Conservation (phyloP, 2,888 invertebrate genomes). For the Meiosimyza decipiens region DNA sequence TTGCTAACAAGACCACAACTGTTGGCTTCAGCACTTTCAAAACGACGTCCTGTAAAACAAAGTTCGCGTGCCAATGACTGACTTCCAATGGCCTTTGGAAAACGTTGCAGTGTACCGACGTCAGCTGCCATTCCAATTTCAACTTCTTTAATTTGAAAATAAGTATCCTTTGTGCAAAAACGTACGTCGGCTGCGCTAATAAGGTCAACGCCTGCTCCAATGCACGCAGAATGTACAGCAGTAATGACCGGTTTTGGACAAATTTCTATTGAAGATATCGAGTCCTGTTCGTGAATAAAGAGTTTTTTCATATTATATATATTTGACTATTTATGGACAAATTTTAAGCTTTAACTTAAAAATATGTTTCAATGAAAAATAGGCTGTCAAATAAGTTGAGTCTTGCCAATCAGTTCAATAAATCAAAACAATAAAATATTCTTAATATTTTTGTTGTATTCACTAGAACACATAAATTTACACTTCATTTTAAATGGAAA, state of each 20-base stretch:
- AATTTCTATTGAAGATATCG: constrained; percentile 83
- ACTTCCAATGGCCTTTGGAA: constrained; percentile 89
- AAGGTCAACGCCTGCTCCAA: constrained; percentile 92
- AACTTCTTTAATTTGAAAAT: constrained; percentile 90
- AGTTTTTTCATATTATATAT: too few species aligned
- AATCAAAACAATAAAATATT: too few species aligned
- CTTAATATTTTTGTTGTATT: too few species aligned
- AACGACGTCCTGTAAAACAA: constrained; percentile 85
- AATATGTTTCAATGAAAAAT: too few species aligned
- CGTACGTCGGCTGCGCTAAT: constrained; percentile 92
- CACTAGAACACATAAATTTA: too few species aligned
- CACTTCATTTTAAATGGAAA: too few species aligned
- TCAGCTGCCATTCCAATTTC: constrained; percentile 93
- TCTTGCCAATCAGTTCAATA: too few species aligned
- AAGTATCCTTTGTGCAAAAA: constrained; percentile 89
- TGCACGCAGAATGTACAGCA: constrained; percentile 87
- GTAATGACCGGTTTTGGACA: constrained; percentile 93
- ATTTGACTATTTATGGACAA: too few species aligned
- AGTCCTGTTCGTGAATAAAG: constrained; percentile 65
- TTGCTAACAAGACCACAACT: constrained; percentile 84
- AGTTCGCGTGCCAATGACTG: constrained; percentile 89
- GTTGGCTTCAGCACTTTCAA: constrained; percentile 83
- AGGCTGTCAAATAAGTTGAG: too few species aligned
- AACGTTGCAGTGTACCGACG: constrained; percentile 91
- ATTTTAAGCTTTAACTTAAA: too few species aligned